Conservation (phyloP, 2,113 vertebrate genomes). For the Prietella phreatophila region DNA sequence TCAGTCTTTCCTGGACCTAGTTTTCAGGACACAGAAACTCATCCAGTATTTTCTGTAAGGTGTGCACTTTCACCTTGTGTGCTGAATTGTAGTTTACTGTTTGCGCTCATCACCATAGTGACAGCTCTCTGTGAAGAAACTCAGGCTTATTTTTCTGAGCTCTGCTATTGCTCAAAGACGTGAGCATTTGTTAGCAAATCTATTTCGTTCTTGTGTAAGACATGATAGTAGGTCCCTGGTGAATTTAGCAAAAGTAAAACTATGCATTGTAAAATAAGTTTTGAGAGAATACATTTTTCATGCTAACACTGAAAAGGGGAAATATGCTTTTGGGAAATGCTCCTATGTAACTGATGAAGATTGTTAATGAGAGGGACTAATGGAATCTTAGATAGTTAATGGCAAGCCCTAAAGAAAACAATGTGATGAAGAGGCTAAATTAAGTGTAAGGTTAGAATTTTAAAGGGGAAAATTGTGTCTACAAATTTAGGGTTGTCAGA, state of each 20-base stretch:
- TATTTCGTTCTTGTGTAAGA: neutral
- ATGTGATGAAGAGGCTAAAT: neutral
- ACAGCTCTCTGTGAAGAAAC: neutral
- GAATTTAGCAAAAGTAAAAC: neutral
- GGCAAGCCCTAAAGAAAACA: neutral
- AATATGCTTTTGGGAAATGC: neutral
- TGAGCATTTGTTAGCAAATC: neutral
- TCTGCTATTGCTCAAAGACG: conserved; percentile 24
- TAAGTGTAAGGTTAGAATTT: neutral
- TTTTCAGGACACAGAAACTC: neutral
- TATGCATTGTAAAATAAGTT: neutral
- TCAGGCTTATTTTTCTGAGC: conserved; percentile 7
- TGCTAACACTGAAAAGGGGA: neutral
- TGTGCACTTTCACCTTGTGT: conserved; percentile 11
- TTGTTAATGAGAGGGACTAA: neutral
- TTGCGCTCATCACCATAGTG: conserved; percentile 2
- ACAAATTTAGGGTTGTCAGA: neutral
- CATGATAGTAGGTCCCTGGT: neutral
- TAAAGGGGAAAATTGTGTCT: neutral
- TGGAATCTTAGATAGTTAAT: neutral
- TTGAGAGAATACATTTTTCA: neutral
- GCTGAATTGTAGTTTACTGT: neutral
- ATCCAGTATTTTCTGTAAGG: conserved; percentile 10
- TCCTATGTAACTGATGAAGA: neutral
- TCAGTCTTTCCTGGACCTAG: neutral